phyloP scores from a whole-genome alignment of 2,797 vertebrate species.

The Rhinatrema bivittatum region DNA sequence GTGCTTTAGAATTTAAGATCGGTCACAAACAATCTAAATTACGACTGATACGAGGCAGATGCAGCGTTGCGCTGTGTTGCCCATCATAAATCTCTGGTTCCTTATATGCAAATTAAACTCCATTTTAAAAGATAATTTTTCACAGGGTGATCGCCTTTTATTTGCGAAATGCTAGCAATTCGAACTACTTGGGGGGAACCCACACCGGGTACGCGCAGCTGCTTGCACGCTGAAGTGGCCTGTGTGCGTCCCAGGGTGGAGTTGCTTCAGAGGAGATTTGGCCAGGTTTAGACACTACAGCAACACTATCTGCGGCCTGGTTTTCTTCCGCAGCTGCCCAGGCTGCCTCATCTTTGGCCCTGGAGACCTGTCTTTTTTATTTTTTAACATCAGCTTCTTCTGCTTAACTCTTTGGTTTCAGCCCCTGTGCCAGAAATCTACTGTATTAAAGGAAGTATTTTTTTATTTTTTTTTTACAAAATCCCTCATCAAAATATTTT shows the following conservation, averaged over 20 bases:
- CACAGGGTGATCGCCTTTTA: slow-evolving; percentile 61
- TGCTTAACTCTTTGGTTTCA: slow-evolving; percentile 32
- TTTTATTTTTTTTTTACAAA: too few relatives aligned
- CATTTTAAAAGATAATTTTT: slow-evolving; percentile 88
- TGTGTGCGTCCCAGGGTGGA: too few relatives aligned
- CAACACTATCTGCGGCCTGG: slow-evolving; percentile 1
- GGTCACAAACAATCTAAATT: slow-evolving; percentile 82
- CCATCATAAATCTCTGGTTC: slow-evolving; percentile 74
- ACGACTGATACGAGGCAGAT: slow-evolving; percentile 72
- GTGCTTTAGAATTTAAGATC: slow-evolving; percentile 78
- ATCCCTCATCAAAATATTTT: too few relatives aligned
- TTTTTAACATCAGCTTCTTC: too few relatives aligned
- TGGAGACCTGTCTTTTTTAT: too few relatives aligned
- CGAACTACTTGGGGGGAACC: slow-evolving; percentile 30
- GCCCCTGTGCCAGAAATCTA: too few relatives aligned
- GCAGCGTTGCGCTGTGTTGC: slow-evolving; percentile 50
- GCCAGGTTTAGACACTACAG: slow-evolving; percentile 22
- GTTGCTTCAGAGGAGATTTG: slow-evolving; percentile 13
- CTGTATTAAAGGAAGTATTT: too few relatives aligned
- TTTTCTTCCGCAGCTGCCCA: slow-evolving; percentile 16
- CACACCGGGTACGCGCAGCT: slow-evolving; percentile 9
- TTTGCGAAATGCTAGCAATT: slow-evolving; percentile 52
- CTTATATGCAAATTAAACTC: slow-evolving; percentile 86
- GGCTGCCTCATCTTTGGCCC: not conserved
- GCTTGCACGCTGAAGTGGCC: too few relatives aligned